Base-by-base conservation (phyloP, 2,113 vertebrate genomes). In the Lepus timidus region DNA sequence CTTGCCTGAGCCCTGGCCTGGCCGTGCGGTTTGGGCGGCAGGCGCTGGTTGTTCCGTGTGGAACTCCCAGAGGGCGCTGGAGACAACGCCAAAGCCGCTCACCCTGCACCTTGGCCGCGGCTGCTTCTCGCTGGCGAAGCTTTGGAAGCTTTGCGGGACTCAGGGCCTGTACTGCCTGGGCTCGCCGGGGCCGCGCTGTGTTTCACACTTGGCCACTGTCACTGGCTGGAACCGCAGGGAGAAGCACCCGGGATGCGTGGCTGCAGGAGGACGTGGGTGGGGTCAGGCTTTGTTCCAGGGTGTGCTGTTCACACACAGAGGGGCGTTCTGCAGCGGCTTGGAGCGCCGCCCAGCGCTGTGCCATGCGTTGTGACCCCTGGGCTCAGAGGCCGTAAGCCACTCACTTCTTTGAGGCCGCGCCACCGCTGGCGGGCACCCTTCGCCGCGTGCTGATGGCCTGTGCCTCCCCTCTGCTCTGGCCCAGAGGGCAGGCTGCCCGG, bases 1-100 rank as follows among this genome's bases (percentile, higher is more conserved):
- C 55, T 58, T 58, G 55, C 19, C 19, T 44, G 65, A 49, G 16
- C 29, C 22, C 10, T 81, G 58, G 29, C 0, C 10, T 44, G 5
- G 13, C 14, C 5, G 25, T n/a, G 19, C 14, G 1, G 55, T 13
- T 52, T 67, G 76, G 78, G 81, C 51, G 51, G 62, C 16, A 19
- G 61, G 29, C 0, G 19, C 8, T 4, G 14, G 14, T 64, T 8
- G 25, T 73, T 92, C 16, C 9, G 10, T 2, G 36, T 31, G 10
- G 11, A 31, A n/a, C 80, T 80, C 51, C 84, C 75, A 97, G 94
- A 31, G 81, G 96, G 90, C 58, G 79, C 94, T 68, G 55, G 27
- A 88, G 79, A 58, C 55, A 58, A 58, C 55, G 55, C 55, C 14
- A 58, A 58, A 14, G 14, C 55, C 55, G 6, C 44, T 44, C 44